Conservation (phyloP, 2,888 invertebrate genomes). For the Dynastes maya region DNA sequence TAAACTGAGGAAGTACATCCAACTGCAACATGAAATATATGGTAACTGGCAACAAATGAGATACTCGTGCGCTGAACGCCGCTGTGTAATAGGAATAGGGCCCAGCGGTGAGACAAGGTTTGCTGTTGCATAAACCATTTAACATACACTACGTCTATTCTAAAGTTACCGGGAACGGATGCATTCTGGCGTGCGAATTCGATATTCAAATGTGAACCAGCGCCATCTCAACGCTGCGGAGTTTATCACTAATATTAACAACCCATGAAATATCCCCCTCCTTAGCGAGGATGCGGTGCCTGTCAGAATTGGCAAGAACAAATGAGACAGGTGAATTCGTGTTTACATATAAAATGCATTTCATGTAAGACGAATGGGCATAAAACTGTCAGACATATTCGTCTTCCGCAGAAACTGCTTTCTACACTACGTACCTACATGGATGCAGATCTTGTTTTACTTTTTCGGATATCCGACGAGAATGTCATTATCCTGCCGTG, state of each 20-base stretch:
- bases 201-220: constrained; percentile 16
- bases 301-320: constrained; percentile 50
- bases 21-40: constrained; percentile 19
- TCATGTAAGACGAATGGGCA: constrained; percentile 5
- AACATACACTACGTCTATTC: constrained; percentile 67
- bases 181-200: constrained; percentile 49
- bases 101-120: constrained; percentile 62
- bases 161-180: constrained; percentile 62
- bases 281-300: constrained; percentile 48
- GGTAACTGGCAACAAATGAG: constrained; percentile 34
- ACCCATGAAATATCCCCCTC: constrained; percentile 48
- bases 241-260: constrained; percentile 56
- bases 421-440: constrained; percentile 1
- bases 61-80: constrained; percentile 20
- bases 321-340: constrained; percentile 55
- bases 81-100: constrained; percentile 36
- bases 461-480: constrained; percentile 5
- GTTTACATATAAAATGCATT: constrained; percentile 45
- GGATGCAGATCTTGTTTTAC: neutral
- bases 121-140: constrained; percentile 70
- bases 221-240: constrained; percentile 55
- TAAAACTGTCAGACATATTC: constrained; percentile 7
- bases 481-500: neutral
- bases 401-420: constrained; percentile 6
- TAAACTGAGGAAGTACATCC: constrained; percentile 33